Evolutionary conservation across 2,888 invertebrate genomes (phyloP), one percentile per base, ranked within the genome.

Genomic region (Gasteruption jaculator): DNA sequence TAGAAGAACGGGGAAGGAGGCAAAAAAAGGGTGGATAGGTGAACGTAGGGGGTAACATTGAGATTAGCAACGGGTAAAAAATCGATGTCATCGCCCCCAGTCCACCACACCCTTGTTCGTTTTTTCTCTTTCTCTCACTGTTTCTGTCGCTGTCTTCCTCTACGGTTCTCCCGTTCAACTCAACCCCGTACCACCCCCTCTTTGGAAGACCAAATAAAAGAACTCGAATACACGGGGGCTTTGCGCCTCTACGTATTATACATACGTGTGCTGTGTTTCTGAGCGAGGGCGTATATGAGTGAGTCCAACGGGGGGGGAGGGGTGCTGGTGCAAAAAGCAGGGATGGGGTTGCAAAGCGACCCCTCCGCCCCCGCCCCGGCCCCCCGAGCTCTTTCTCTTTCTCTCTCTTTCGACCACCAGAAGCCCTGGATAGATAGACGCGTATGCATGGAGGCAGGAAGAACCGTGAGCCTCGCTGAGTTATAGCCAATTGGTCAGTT

Each of bases 41-140:
- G 11, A 16, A 36, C 32, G 35, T 26, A 35, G 34, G 30, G 45
- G 56, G 56, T 56, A 57, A 63, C 64, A 63, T 64, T 63, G 67
- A 67, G 67, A 67, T 68, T 68, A 68, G 65, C 66, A 61, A 59
- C 61, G 66, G 62, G 63, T 64, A 65, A 68, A 68, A 68, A 68
- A 68, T 68, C 68, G 68, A 68, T 68, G 67, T 68, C 66, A 68
- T 68, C 67, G 63, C 63, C 61, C 60, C 57, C 60, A 60, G 56
- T 53, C 56, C 57, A 51, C 53, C 46, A 52, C 50, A 52, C 50
- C 50, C 48, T 18, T 24, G 12, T 31, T 16, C 21, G 35, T 39
- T 22, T 21, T 35, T 27, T 25, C 33, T 27, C 40, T 32, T 35
- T 37, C 46, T 22, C 38, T 20, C 12, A 33, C 20, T 16, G 21